Percentiles rank a stretch among this genome's conserved stretches.
phyloP scores from a whole-genome alignment of 2,113 vertebrate species.

The Alces alces region DNA sequence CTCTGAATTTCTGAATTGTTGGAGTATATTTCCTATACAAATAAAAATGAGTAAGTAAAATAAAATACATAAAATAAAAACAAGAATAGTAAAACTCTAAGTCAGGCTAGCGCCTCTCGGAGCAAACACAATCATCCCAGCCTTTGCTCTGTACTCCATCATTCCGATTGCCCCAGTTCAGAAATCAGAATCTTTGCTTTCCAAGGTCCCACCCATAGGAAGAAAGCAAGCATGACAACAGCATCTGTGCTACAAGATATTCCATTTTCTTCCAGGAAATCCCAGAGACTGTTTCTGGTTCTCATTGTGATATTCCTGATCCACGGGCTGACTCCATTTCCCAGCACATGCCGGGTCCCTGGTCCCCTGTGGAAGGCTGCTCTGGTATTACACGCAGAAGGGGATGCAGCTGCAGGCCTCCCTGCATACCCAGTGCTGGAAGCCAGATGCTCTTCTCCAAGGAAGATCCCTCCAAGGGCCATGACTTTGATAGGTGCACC shows the following conservation, averaged over 20 bases:
- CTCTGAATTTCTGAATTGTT: not conserved
- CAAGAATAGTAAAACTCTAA: not conserved
- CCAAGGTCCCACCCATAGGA: not conserved
- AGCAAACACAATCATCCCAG: not conserved
- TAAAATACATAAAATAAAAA: not conserved
- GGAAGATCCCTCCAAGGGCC: not conserved
- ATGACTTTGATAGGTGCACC: not conserved
- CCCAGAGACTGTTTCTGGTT: not conserved
- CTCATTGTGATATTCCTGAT: not conserved
- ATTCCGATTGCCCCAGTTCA: not conserved
- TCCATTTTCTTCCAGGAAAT: not conserved
- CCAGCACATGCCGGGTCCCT: not conserved
- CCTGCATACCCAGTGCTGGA: not conserved
- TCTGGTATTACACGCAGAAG: not conserved
- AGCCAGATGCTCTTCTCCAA: not conserved
- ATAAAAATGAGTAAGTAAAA: not conserved
- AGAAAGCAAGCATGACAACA: not conserved
- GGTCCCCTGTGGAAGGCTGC: not conserved
- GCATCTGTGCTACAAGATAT: not conserved
- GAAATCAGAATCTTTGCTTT: not conserved
- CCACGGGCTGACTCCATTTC: not conserved
- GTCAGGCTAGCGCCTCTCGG: not conserved
- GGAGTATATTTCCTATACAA: not conserved
- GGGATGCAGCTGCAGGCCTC: not conserved
- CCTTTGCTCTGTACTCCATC: not conserved